phyloP scores from a whole-genome alignment of 2,888 invertebrate genomes.

The Erannis defoliaria region DNA sequence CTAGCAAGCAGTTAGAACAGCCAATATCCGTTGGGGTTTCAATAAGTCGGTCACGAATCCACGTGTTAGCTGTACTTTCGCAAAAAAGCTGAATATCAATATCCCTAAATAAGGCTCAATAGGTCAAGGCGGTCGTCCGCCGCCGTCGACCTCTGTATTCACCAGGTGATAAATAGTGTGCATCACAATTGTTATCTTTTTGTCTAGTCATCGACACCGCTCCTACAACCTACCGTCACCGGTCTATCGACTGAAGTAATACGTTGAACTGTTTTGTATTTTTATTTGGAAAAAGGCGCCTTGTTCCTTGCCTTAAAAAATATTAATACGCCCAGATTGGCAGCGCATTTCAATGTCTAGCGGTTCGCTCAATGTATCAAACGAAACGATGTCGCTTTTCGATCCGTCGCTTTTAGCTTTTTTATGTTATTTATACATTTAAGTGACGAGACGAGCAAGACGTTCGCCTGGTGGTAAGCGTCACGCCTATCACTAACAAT shows the following conservation, averaged over 20 bases:
- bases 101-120: constrained; percentile 41
- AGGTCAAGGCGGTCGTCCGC: constrained; percentile 58
- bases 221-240: neutral
- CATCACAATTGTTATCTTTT: constrained; percentile 44
- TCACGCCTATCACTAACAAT: too few relatives aligned
- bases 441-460: too few relatives aligned
- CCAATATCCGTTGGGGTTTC: neutral
- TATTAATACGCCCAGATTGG: too few relatives aligned
- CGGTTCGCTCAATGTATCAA: too few relatives aligned
- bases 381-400: too few relatives aligned
- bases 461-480: too few relatives aligned
- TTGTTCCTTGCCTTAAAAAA: too few relatives aligned
- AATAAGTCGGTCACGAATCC: constrained; percentile 32
- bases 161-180: constrained; percentile 43
- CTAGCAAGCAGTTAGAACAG: neutral
- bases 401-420: too few relatives aligned
- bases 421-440: too few relatives aligned
- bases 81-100: constrained; percentile 39
- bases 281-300: too few relatives aligned
- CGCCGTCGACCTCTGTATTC: constrained; percentile 49
- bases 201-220: constrained; percentile 45
- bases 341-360: too few relatives aligned
- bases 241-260: neutral
- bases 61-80: neutral
- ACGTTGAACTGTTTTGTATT: too few relatives aligned